Percentiles rank a stretch among this genome's conserved stretches.
These are phyloP conservation scores for Acrocyrtus sp. DNA, from an alignment of 2,888 invertebrate genomes.

Conservation along the genomic window DNA sequence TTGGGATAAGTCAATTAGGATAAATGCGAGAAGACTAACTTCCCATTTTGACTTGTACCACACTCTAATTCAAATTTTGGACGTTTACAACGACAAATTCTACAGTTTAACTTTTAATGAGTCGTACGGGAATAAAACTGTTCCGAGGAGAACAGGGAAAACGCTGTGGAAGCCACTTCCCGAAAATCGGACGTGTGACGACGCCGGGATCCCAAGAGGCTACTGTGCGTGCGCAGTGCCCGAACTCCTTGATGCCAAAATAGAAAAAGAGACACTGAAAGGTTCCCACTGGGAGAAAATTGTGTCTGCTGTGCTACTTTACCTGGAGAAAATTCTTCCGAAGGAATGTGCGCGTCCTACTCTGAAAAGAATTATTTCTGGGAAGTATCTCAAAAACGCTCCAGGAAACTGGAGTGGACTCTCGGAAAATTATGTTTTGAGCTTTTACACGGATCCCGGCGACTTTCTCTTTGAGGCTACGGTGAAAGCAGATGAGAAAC, in stretches of 20 bases:
- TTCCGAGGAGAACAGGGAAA: slow-evolving; percentile 12
- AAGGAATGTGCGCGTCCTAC: slow-evolving; percentile 25
- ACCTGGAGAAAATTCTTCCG: slow-evolving; percentile 34
- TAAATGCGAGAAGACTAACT: slow-evolving; percentile 50
- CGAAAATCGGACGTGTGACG: slow-evolving; percentile 18
- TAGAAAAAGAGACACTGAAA: slow-evolving; percentile 9
- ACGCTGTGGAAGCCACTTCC: slow-evolving; percentile 18
- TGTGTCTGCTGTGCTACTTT: slow-evolving; percentile 13
- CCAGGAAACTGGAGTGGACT: background rate
- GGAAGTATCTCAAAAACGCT: slow-evolving; percentile 11
- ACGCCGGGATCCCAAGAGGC: slow-evolving; percentile 20
- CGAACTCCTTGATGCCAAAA: slow-evolving; percentile 1
- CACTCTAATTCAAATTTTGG: slow-evolving; percentile 43
- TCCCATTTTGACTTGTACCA: slow-evolving; percentile 52
- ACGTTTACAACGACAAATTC: slow-evolving; percentile 5
- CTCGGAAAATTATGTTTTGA: slow-evolving; percentile 35
- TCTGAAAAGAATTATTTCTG: slow-evolving; percentile 34
- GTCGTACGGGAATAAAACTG: background rate
- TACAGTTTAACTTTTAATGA: background rate
- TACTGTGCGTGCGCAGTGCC: slow-evolving; percentile 41
- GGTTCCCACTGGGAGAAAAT: background rate
- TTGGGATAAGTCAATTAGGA: slow-evolving; percentile 31
- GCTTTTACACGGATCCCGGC: slow-evolving; percentile 49
- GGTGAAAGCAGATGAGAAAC: background rate
- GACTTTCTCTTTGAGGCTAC: slow-evolving; percentile 56